Conservation (phyloP, 2,113 vertebrate genomes). For the Nettapus auritus region DNA sequence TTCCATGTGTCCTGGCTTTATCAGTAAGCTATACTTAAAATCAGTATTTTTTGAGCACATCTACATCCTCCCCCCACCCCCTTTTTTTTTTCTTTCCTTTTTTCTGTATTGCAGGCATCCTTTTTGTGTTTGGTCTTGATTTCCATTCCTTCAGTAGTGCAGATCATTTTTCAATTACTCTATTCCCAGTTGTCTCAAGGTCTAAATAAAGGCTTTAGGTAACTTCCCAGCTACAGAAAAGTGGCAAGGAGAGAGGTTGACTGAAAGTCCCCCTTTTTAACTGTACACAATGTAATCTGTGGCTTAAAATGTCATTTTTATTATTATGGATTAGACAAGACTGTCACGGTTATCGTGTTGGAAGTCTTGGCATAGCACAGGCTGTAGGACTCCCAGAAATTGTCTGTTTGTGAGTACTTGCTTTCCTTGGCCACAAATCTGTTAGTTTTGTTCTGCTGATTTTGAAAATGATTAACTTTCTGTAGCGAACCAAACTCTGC, state of each 20-base stretch:
- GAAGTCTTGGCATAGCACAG: not conserved
- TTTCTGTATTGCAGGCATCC: not conserved
- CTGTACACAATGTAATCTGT: not conserved
- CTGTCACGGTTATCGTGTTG: not conserved
- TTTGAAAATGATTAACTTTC: slow-evolving; percentile 12
- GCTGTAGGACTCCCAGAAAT: not conserved
- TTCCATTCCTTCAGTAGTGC: not conserved
- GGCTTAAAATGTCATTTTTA: not conserved
- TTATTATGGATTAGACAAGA: not conserved
- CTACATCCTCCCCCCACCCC: not conserved
- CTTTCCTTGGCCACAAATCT: slow-evolving; percentile 4
- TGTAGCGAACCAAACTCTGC: not conserved
- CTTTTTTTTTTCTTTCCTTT: not conserved
- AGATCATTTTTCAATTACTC: not conserved
- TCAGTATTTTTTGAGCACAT: not conserved
- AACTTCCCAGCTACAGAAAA: not conserved
- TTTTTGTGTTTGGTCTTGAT: not conserved
- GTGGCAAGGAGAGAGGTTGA: not conserved
- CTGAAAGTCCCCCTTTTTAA: not conserved
- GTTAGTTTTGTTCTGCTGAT: not conserved
- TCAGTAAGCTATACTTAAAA: not conserved
- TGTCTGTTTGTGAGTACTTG: not conserved
- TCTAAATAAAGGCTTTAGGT: not conserved
- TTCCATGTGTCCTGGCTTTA: not conserved
- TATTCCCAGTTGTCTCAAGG: not conserved